Evolutionary conservation across 2,113 vertebrate genomes (phyloP).

Genomic region (Meles meles): DNA sequence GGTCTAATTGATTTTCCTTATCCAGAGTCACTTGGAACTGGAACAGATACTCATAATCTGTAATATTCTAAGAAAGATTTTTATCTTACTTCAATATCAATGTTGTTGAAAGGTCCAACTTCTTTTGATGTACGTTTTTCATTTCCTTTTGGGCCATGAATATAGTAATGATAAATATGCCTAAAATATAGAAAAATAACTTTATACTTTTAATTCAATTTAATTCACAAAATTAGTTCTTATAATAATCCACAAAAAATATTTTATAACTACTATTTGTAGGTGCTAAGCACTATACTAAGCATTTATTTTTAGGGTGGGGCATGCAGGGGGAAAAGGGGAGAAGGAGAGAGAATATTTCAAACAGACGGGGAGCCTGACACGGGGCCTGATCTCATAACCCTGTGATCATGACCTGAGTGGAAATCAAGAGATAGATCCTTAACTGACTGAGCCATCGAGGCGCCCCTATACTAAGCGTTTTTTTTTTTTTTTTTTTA

Average conservation of each 20-base stretch:
- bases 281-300: neutral
- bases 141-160: conserved; percentile 92
- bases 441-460: neutral
- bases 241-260: neutral
- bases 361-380: neutral
- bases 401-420: neutral
- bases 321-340: neutral
- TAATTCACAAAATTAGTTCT: conserved; percentile 2
- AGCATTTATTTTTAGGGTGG: neutral
- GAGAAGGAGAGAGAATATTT: neutral
- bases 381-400: neutral
- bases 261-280: neutral
- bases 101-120: conserved; percentile 76
- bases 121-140: conserved; percentile 65
- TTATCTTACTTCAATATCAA: conserved; percentile 90
- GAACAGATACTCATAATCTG: neutral
- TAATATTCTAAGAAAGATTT: neutral
- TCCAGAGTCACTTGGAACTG: neutral
- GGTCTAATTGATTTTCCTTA: conserved; percentile 15
- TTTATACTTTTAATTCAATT: conserved; percentile 41
- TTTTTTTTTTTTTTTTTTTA: neutral
- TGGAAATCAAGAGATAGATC: neutral
- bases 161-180: conserved; percentile 96
- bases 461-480: neutral
- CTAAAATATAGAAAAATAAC: conserved; percentile 80